phyloP scores from a whole-genome alignment of 2,797 vertebrate species.

The Peromyscus attwateri region DNA sequence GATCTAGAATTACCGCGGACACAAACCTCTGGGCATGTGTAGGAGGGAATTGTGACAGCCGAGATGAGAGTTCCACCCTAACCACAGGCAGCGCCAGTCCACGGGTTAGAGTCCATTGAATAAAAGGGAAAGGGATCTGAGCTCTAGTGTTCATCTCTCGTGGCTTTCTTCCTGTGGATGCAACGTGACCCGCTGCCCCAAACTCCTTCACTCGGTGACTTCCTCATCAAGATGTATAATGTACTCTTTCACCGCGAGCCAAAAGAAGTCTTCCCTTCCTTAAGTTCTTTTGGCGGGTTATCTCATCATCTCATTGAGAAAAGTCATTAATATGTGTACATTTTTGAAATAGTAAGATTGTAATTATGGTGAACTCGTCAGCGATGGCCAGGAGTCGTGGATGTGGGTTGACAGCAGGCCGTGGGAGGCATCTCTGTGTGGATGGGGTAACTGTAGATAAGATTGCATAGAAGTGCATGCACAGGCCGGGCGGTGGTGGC shows the following conservation, averaged over 20 bases:
- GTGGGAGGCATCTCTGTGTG: background rate
- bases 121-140: background rate
- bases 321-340: background rate
- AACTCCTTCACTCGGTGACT: background rate
- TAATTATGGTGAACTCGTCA: background rate
- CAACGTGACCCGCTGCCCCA: background rate
- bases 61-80: background rate
- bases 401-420: background rate
- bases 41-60: background rate
- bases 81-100: background rate
- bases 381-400: background rate
- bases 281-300: background rate
- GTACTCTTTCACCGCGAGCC: background rate
- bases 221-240: no score
- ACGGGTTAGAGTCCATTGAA: background rate
- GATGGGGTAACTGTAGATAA: background rate
- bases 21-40: background rate
- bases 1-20: background rate
- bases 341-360: background rate
- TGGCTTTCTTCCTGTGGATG: background rate
- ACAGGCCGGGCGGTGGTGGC: no score
- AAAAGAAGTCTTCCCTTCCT: background rate
- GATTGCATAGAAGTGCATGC: background rate
- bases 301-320: background rate
- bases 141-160: background rate